These are phyloP conservation scores for Drosophila flavopinicola DNA, from an alignment of 2,888 invertebrate genomes.

Conservation along the genomic window DNA sequence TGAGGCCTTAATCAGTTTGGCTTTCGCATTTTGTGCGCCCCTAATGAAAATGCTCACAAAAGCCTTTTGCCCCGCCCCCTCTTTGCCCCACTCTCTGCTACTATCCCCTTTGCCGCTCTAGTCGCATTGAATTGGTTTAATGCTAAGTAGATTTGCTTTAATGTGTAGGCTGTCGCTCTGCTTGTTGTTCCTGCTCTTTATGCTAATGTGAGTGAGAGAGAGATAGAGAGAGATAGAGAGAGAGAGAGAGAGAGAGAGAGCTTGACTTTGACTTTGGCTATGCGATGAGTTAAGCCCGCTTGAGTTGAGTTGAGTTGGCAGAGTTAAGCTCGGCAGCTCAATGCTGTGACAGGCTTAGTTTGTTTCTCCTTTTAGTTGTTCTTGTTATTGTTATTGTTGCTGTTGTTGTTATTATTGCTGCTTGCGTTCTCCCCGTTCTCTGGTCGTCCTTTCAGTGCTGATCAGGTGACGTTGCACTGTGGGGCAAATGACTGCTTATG, in stretches of 20 bases:
- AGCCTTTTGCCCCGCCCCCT: constrained; percentile 6
- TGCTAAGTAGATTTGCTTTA: constrained; percentile 71
- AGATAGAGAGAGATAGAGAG: neutral
- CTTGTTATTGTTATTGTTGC: constrained; percentile 4
- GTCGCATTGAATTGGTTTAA: constrained; percentile 73
- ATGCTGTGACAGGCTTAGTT: constrained; percentile 46
- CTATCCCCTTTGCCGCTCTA: neutral
- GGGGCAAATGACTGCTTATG: no score
- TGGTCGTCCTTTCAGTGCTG: constrained; percentile 7
- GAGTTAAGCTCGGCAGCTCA: constrained; percentile 57
- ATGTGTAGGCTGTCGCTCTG: constrained; percentile 38
- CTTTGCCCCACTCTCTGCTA: neutral
- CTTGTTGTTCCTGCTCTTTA: constrained; percentile 29
- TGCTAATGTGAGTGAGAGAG: constrained; percentile 23
- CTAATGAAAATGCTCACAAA: constrained; percentile 59
- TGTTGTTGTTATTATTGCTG: no score
- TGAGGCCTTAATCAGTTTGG: constrained; percentile 76
- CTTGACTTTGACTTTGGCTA: constrained; percentile 46
- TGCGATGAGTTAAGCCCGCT: constrained; percentile 41
- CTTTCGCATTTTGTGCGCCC: constrained; percentile 67
- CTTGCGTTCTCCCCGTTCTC: neutral
- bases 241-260: neutral
- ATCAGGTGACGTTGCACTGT: constrained; percentile 37
- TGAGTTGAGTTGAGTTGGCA: constrained; percentile 42
- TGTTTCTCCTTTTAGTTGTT: no score